A percentile compares a stretch with the other conserved stretches of the same genome.
phyloP scores from a whole-genome alignment of 2,113 vertebrate species.

The Castor canadensis region DNA sequence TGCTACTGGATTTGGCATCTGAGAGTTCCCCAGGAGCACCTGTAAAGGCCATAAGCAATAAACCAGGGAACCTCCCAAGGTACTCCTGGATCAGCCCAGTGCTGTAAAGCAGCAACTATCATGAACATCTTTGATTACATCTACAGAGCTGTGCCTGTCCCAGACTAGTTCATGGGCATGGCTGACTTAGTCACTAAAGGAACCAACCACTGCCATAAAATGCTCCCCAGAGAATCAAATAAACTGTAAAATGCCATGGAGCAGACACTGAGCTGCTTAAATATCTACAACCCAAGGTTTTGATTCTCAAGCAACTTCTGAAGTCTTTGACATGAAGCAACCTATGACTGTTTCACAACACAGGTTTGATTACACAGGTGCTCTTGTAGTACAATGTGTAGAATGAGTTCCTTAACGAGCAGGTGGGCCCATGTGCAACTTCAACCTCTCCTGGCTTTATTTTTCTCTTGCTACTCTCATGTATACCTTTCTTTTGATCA shows the following conservation, averaged over 20 bases:
- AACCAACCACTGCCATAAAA: not conserved
- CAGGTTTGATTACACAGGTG: rapidly evolving
- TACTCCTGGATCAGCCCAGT: rapidly evolving
- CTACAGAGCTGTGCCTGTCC: not conserved
- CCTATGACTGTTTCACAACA: not conserved
- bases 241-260: not conserved
- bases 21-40: not conserved
- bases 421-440: rapidly evolving
- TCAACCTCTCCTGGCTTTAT: too few species aligned
- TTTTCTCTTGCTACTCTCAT: not conserved
- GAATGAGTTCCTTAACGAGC: too few species aligned
- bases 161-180: not conserved
- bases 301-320: not conserved
- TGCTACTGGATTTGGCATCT: not conserved
- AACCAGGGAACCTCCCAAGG: not conserved
- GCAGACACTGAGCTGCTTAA: not conserved
- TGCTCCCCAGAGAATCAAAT: not conserved
- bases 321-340: not conserved
- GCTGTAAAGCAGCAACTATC: not conserved
- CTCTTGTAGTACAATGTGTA: rapidly evolving
- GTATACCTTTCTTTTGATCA: not conserved
- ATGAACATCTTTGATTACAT: not conserved
- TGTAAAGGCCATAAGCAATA: not conserved
- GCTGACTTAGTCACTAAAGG: not conserved
- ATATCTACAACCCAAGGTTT: not conserved